Evolutionary conservation across 2,888 invertebrate species (phyloP), one percentile per base, ranked within the genome.

Genomic region (Ashinkailepas kermadecensis): DNA sequence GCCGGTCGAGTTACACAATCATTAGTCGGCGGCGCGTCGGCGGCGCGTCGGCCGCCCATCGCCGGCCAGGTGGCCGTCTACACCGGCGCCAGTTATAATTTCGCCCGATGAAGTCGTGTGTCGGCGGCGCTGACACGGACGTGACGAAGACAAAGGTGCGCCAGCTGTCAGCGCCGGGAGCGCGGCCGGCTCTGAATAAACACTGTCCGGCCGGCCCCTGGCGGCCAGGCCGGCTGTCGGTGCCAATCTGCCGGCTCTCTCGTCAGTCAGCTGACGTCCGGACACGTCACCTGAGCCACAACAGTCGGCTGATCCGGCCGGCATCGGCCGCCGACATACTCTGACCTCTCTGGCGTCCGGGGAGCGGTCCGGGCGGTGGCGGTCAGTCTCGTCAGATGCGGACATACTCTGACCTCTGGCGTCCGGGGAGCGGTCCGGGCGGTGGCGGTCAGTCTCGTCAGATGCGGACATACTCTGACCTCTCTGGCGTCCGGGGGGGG

Each of bases 131-230:
- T 8, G 18, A 54, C 18, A 0, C 18, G 74, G 39, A 10, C 8
- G 6, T 74, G 74, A 74, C 18, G 74, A 74, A 74, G 74, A 74
- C 74, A 54, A 74, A 74, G 74, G 54, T 74, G 54, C 39, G 54
- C 4, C 74, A 54, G 74, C 74, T 70, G 70, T 70, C 70, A 11
- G 8, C 15, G 74, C 54, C 54, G 74, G 74, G 6, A 25, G 13
- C 67, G 25, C 11, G 25, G 13, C 18, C 62, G 62, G 12, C 13
- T 25, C 67, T 25, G 67, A 67, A 67, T 67, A 67, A 67, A 67
- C 25, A 67, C 67, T 1, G 62, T 8, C 18, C 15, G 1, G 39
- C 39, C 39, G 39, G 39, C 39, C 39, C 39, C 39, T 39, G 39
- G 39, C 39, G 1, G 39, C 39, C 39, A 1, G 39, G 39, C 39